Evolutionary conservation across 2,797 vertebrate species (phyloP).

Genomic region (Ctenopoma kingsleyae): DNA sequence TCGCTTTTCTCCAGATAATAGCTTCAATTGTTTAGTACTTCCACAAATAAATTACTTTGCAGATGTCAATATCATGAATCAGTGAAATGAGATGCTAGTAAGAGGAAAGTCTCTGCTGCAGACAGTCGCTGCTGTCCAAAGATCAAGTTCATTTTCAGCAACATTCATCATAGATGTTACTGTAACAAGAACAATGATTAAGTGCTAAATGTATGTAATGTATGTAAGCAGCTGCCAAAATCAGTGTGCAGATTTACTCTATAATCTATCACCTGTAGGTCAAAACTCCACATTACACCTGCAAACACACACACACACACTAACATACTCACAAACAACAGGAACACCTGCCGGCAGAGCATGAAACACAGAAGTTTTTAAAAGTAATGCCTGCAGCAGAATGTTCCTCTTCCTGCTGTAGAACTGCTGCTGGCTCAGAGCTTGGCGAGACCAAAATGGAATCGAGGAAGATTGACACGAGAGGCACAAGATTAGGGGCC

Average conservation of each 20-base stretch:
- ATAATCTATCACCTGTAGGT: constrained; percentile 7
- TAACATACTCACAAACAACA: constrained; percentile 4
- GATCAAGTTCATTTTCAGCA: neutral
- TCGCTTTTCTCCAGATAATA: neutral
- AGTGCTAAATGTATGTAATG: neutral
- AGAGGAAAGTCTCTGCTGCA: neutral
- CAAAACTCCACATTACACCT: constrained; percentile 1
- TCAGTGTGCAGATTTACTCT: constrained; percentile 1
- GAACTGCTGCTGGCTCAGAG: constrained; percentile 37
- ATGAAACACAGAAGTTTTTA: constrained; percentile 34
- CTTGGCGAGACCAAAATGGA: constrained; percentile 45
- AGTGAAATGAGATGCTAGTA: constrained; percentile 3
- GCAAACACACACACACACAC: constrained; percentile 12
- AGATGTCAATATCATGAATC: constrained; percentile 17
- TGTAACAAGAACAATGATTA: neutral
- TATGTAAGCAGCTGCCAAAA: neutral
- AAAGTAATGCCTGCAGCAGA: constrained; percentile 56
- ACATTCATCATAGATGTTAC: neutral
- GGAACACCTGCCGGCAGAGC: constrained; percentile 36
- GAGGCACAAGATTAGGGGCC: constrained; percentile 54
- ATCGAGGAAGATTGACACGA: constrained; percentile 55
- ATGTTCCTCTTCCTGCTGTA: constrained; percentile 43
- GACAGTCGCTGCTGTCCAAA: neutral
- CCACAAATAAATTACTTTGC: neutral
- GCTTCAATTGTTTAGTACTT: neutral